These are phyloP conservation scores for Lobophora halterata DNA, from an alignment of 2,888 invertebrate genomes.

Conservation along the genomic window DNA sequence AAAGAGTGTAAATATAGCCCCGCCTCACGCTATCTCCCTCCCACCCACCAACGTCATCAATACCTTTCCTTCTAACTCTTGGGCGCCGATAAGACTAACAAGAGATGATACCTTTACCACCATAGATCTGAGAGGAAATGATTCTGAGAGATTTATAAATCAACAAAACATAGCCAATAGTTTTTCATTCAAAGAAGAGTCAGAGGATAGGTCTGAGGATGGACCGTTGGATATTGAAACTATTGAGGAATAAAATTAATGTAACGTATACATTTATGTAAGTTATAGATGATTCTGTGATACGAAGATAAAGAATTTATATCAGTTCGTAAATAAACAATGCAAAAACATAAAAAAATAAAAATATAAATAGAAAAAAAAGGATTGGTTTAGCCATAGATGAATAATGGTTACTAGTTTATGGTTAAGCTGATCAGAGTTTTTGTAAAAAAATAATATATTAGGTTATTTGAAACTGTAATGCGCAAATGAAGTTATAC, in stretches of 20 bases:
- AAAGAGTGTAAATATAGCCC: constrained; percentile 59
- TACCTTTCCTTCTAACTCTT: constrained; percentile 10
- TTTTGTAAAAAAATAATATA: too few relatives aligned
- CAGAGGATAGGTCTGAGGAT: constrained; percentile 46
- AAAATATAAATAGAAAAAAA: not conserved
- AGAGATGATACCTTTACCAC: constrained; percentile 5
- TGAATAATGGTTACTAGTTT: too few relatives aligned
- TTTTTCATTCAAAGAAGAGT: constrained; percentile 30
- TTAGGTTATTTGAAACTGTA: too few relatives aligned
- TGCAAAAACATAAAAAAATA: constrained; percentile 1
- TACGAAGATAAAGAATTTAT: too few relatives aligned
- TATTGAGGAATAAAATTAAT: constrained; percentile 37
- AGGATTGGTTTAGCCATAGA: too few relatives aligned
- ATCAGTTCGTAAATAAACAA: too few relatives aligned
- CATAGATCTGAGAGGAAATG: too few relatives aligned
- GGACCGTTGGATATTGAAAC: constrained; percentile 62
- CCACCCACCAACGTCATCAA: constrained; percentile 45
- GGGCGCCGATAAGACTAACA: too few relatives aligned
- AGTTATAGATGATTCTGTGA: constrained; percentile 16
- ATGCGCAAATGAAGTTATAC: too few relatives aligned
- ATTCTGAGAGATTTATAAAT: constrained; percentile 5
- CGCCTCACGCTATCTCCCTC: constrained; percentile 58
- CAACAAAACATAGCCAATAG: too few relatives aligned
- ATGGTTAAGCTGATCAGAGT: too few relatives aligned
- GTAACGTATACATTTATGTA: too few relatives aligned